Evolutionary conservation across 2,888 invertebrate species (phyloP), one percentile per base, ranked within the genome.

Genomic region (Frankliniella intonsa): DNA sequence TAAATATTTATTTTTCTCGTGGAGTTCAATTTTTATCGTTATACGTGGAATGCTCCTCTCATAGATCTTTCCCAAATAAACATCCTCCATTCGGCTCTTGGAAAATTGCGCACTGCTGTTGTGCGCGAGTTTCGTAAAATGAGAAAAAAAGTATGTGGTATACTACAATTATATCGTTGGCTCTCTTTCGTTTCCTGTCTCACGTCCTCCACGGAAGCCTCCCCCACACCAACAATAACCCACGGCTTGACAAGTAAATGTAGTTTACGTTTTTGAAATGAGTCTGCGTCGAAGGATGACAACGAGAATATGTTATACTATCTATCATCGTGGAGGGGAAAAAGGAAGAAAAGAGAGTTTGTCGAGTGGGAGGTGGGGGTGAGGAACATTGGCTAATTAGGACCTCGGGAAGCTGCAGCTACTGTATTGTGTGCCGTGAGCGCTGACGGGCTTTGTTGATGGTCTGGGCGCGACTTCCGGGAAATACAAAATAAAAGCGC

Each of bases 351-450:
- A 55, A 55, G 55, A 55, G 7, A 55, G 17, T 55, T 55, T 55
- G 14, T 19, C 19, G 55, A 19, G 55, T 5, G 55, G 55, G 17
- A 12, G 55, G 55, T 12, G 55, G 55, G 19, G 14, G 55, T 55
- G 55, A 55, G 14, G 11, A 76, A 25, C 69, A 76, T 76, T 76
- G 69, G 69, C 69, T 76, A 76, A 76, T 76, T 76, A 76, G 22
- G 69, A 62, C 7, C 62, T 7, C n/a, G 17, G 62, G 62, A 17
- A 17, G 62, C 62, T 62, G 62, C 1, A 7, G 62, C 62, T 62
- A 62, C 62, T 62, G 62, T 38, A 38, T 62, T 14, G 62, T 17
- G 38, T 17, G 62, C 62, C 7, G 62, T 10, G n/a, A 17, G 62
- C 62, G 62, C 19, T 62, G 62, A 62, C 62, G 62, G 62, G 19